Conservation (phyloP, 2,113 vertebrate species). For the Cyanoderma ruficeps region DNA sequence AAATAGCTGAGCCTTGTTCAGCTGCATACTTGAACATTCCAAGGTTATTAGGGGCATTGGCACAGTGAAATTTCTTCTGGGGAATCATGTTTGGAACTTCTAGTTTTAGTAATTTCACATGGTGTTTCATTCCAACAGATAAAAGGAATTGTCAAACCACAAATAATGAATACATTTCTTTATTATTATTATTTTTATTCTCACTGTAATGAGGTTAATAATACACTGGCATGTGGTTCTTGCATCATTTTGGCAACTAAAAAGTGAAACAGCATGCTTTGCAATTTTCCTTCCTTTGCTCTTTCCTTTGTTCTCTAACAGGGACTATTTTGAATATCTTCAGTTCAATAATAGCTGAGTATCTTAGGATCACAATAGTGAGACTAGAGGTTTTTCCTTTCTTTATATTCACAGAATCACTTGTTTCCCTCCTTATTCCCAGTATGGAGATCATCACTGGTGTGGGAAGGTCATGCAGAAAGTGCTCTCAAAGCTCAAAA, state of each 20-base stretch:
- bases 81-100: background rate
- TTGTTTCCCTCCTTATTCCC: background rate
- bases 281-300: background rate
- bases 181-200: background rate
- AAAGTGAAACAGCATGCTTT: background rate
- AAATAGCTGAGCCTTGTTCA: background rate
- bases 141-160: background rate
- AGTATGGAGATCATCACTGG: background rate
- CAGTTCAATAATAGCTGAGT: slow-evolving; percentile 26
- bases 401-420: background rate
- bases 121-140: background rate
- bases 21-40: background rate
- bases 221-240: background rate
- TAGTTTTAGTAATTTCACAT: background rate
- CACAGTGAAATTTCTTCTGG: background rate
- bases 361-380: slow-evolving; percentile 13
- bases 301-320: background rate
- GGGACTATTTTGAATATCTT: slow-evolving; percentile 14
- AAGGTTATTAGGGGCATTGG: background rate
- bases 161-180: background rate
- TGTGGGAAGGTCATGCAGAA: background rate
- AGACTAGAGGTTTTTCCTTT: background rate
- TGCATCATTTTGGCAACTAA: background rate
- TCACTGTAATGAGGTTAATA: background rate
- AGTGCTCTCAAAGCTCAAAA: background rate